These are phyloP conservation scores for Athalia rosae DNA, from an alignment of 2,888 invertebrate genomes.

Conservation along the genomic window DNA sequence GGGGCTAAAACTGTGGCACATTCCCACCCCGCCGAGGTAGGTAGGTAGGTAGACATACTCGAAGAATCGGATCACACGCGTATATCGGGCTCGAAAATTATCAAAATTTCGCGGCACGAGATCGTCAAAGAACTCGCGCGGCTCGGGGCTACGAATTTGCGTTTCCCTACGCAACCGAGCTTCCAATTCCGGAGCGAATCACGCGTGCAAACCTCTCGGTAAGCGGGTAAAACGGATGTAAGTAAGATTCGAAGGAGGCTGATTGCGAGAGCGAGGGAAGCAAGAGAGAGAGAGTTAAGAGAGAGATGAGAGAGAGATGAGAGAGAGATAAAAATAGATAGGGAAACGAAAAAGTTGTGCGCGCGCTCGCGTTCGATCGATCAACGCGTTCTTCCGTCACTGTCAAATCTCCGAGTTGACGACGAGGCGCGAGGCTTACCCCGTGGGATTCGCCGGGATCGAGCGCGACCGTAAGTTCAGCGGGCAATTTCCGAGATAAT, in stretches of 20 bases:
- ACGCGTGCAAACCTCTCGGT: slow-evolving; percentile 16
- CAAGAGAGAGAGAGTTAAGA: slow-evolving; percentile 25
- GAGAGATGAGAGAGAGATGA: slow-evolving; percentile 47
- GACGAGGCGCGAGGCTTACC: slow-evolving; percentile 44
- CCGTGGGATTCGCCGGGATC: slow-evolving; percentile 40
- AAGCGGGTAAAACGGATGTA: too few relatives aligned
- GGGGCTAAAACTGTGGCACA: neutral
- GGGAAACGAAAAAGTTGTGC: slow-evolving; percentile 30
- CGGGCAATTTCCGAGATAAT: slow-evolving; percentile 30
- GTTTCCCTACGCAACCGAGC: slow-evolving; percentile 31
- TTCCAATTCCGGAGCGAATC: slow-evolving; percentile 45
- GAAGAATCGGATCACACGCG: slow-evolving; percentile 38
- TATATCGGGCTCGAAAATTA: slow-evolving; percentile 35
- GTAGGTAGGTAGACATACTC: too few relatives aligned
- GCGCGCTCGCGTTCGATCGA: slow-evolving; percentile 43
- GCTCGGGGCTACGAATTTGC: slow-evolving; percentile 40
- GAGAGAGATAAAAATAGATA: slow-evolving; percentile 7
- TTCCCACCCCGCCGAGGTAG: neutral
- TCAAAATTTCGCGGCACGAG: slow-evolving; percentile 33
- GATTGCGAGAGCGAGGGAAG: slow-evolving; percentile 41
- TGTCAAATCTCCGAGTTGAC: slow-evolving; percentile 46
- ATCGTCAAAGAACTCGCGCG: slow-evolving; percentile 37
- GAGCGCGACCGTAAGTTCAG: slow-evolving; percentile 22
- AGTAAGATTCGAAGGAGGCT: neutral
- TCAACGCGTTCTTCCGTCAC: slow-evolving; percentile 43